These are phyloP conservation scores for Apogon hyalosoma DNA, from an alignment of 2,797 vertebrate genomes.

Conservation along the genomic window DNA sequence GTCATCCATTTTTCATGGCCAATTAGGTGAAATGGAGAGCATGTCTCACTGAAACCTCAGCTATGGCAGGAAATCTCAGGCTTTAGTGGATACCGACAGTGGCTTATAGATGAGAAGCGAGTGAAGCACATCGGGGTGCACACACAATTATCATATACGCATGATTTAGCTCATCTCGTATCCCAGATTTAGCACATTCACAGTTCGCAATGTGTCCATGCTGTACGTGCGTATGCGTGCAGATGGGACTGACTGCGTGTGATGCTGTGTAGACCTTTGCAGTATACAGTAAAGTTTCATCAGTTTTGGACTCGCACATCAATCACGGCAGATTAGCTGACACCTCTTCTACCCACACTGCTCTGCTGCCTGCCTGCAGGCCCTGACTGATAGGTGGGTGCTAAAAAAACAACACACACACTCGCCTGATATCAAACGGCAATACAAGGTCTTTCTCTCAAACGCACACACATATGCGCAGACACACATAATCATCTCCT, in stretches of 20 bases:
- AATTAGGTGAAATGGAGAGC: conserved; percentile 72
- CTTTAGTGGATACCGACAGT: conserved; percentile 30
- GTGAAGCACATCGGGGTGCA: conserved; percentile 21
- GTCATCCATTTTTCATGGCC: conserved; percentile 75
- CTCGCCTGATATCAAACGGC: conserved; percentile 37
- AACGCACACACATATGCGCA: conserved; percentile 26
- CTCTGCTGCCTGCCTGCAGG: conserved; percentile 64
- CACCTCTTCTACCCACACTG: conserved; percentile 75
- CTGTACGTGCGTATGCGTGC: neutral
- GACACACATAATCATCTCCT: conserved; percentile 23
- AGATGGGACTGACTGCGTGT: neutral
- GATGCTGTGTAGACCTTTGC: conserved; percentile 35
- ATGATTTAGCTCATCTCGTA: conserved; percentile 4
- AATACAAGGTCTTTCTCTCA: conserved; percentile 47
- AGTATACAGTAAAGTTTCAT: conserved; percentile 68
- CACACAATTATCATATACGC: conserved; percentile 27
- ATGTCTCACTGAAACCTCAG: conserved; percentile 54
- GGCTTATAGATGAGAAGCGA: conserved; percentile 37
- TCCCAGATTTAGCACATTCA: neutral
- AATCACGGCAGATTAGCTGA: conserved; percentile 80
- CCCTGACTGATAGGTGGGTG: conserved; percentile 68
- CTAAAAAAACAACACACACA: conserved; percentile 61
- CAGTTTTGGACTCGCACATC: conserved; percentile 69
- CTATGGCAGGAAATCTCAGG: conserved; percentile 45
- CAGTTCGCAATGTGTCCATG: neutral